Base-by-base conservation (phyloP, 1,140 invertebrate genomes). In the Hylaeus anthracinus region DNA sequence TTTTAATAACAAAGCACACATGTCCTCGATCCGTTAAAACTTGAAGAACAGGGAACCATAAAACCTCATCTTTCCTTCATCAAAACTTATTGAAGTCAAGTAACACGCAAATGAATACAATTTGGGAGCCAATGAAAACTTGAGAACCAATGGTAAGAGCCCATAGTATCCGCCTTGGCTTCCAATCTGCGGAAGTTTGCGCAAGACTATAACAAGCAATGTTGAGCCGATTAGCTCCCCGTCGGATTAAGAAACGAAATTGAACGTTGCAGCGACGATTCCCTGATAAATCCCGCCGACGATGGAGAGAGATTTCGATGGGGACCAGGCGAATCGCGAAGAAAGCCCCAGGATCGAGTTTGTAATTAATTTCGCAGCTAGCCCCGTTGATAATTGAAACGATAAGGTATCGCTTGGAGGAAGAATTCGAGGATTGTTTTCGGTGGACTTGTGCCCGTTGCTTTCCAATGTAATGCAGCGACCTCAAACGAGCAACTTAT, bases 211-310 rank as follows among this genome's bases (percentile, higher is more conserved):
- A 83, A 58, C 74, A 60, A 80, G 77, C 6, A 55, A 76, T 84
- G 86, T 85, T 86, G 87, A 90, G 75, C 88, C 88, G 79, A 90
- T 91, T 91, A 90, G 89, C 82, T 69, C 71, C 39, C 39, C 39
- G 64, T 58, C 66, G 88, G 89, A 91, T 91, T 89, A 90, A 90
- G 84, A 84, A 85, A 75, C 76, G 86, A 89, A 89, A 90, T 91
- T 89, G 84, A 89, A 90, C 87, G 86, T 89, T 75, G 56, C 71
- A 51, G 51, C 3, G 67, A 45, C 71, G 69, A 81, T 72, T 74
- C 39, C n/a, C 48, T 45, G 82, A 84, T 84, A 71, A 85, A 79
- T 61, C 43, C 74, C 8, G 45, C 5, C 56, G 10, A 48, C 41
- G 58, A 61, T 10, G 14, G 10, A 12, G 5, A 63, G 5, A 53